Base-by-base conservation (phyloP, 2,797 vertebrate genomes). In the Leptoclinus maculatus region DNA sequence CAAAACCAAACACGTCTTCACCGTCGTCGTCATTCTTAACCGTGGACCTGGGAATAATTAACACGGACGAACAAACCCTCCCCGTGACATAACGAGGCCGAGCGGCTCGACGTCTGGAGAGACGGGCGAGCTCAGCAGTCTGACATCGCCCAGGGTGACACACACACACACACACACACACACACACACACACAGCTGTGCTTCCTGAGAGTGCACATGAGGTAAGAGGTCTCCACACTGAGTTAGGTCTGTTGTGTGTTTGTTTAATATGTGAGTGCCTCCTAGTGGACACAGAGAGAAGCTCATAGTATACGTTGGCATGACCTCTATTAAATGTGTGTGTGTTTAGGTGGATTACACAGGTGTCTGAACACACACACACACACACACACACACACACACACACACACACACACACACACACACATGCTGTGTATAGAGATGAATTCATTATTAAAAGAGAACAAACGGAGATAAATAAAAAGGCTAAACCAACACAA, bases 161-260 rank as follows among this genome's bases (percentile, higher is more conserved):
- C 56, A 13, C 51, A 57, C 41, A 58, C 63, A n/a, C 32, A 69
- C 66, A 54, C 21, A 62, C 27, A 36, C 67, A 64, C 80, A 60
- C 59, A 56, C 65, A 75, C 39, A 57, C 34, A 59, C 58, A 58
- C 59, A 64, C 72, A 87, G 80, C 77, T 87, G 84, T 79, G 80
- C 36, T 32, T 84, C 76, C 62, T 81, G 25, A 66, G 71, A 70
- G 82, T 74, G 78, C 76, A 83, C 60, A 71, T 72, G 66, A 87
- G 81, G 80, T 82, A 75, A 78, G 71, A 83, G 78, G 75, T 83
- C 71, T 65, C 63, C 34, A 49, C 66, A 76, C 70, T 21, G 65
- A 76, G 75, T 71, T 29, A 41, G 16, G 23, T 16, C 10, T 32
- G 8, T 5, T 59, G 7, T n/a, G 1, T 38, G 12, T 39, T 23